Evolutionary conservation across 2,797 vertebrate species (phyloP).

Genomic region (Eupleurogrammus muticus): DNA sequence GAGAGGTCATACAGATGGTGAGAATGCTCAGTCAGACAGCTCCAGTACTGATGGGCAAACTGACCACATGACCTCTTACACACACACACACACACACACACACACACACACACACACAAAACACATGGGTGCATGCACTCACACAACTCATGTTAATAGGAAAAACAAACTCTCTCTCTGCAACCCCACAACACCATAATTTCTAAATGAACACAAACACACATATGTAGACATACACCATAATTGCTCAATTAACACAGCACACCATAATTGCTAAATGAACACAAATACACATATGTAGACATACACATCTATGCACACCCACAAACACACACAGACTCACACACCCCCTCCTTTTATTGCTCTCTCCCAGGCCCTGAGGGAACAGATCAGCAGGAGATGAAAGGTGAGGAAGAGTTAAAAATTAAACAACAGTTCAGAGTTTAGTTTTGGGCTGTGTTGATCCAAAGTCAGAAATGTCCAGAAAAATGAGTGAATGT

Average conservation of each 20-base stretch:
- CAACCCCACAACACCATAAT: constrained; percentile 40
- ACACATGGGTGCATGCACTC: constrained; percentile 3
- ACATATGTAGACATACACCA: too few species aligned
- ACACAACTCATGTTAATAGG: constrained; percentile 53
- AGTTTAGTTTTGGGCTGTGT: constrained; percentile 11
- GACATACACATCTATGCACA: constrained; percentile 28
- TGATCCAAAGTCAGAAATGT: not conserved
- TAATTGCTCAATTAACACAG: constrained; percentile 54
- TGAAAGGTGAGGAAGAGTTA: constrained; percentile 73
- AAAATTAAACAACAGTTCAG: constrained; percentile 66
- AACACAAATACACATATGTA: constrained; percentile 40
- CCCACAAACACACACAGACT: constrained; percentile 28
- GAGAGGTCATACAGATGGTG: constrained; percentile 78
- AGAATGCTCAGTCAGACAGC: constrained; percentile 75
- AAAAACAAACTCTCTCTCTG: constrained; percentile 64
- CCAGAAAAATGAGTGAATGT: not conserved
- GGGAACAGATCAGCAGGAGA: constrained; percentile 64
- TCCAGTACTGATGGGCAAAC: constrained; percentile 70
- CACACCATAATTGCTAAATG: constrained; percentile 50
- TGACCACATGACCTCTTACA: constrained; percentile 70
- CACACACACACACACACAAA: constrained; percentile 11
- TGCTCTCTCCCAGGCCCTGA: constrained; percentile 34
- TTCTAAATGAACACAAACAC: constrained; percentile 56
- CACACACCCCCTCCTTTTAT: constrained; percentile 47
- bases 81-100: constrained; percentile 45